phyloP scores from a whole-genome alignment of 2,888 invertebrate species.

The Coelinius sp. region DNA sequence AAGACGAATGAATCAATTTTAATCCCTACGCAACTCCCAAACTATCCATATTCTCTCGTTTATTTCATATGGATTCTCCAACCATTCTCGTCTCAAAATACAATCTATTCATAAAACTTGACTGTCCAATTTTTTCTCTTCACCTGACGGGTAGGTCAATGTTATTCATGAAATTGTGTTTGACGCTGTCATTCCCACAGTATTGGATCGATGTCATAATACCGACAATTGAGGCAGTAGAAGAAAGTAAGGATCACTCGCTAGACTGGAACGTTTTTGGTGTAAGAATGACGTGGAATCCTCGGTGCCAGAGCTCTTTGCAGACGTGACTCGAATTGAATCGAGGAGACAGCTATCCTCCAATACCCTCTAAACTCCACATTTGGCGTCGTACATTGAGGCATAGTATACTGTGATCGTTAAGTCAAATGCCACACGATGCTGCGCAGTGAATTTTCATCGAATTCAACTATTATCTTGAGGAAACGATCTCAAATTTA shows the following conservation, averaged over 20 bases:
- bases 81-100: background rate
- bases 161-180: conserved; percentile 1
- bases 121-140: background rate
- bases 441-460: conserved; percentile 39
- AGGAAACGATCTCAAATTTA: background rate
- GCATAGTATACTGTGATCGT: conserved; percentile 41
- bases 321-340: conserved; percentile 44
- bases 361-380: conserved; percentile 32
- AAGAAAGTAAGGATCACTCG: conserved; percentile 21
- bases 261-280: conserved; percentile 25
- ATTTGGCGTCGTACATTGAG: conserved; percentile 27
- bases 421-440: conserved; percentile 40
- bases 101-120: background rate
- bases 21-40: background rate
- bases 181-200: background rate
- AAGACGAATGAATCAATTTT: conserved; percentile 3
- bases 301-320: conserved; percentile 33
- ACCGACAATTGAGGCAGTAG: background rate
- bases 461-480: conserved; percentile 24
- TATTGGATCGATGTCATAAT: conserved; percentile 3
- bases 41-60: background rate
- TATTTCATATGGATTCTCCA: background rate
- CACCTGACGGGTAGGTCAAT: background rate
- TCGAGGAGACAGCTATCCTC: conserved; percentile 25
- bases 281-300: conserved; percentile 32